phyloP scores from a whole-genome alignment of 1,140 invertebrate species.

The Brachionus koreanus region DNA sequence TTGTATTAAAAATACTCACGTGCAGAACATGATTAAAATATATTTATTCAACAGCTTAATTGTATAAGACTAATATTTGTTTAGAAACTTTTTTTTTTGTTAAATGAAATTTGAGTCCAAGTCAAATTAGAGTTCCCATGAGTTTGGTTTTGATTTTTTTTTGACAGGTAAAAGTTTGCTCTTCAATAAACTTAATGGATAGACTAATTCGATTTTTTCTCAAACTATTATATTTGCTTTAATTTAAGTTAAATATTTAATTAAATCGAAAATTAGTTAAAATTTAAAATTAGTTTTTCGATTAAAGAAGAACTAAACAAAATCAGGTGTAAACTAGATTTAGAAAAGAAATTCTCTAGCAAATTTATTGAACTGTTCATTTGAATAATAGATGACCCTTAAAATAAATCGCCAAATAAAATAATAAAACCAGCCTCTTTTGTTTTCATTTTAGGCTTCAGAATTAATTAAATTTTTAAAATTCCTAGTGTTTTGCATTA shows the following conservation, averaged over 20 bases:
- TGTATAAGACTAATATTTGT: constrained; percentile 3
- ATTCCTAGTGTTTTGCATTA: background rate
- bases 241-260: background rate
- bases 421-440: background rate
- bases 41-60: background rate
- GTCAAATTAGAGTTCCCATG: background rate
- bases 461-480: background rate
- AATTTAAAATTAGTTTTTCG: background rate
- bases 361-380: background rate
- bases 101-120: background rate
- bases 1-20: background rate
- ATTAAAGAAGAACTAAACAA: background rate
- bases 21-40: background rate
- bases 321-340: background rate
- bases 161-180: background rate
- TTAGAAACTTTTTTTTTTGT: background rate
- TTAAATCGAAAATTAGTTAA: background rate
- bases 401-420: background rate
- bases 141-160: background rate
- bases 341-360: background rate
- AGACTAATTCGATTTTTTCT: background rate
- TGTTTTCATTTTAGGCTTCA: background rate
- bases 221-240: background rate
- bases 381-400: background rate
- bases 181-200: constrained; percentile 3